A percentile compares a stretch with the other conserved stretches of the same genome.
Conservation (phyloP, 2,113 vertebrate species). For the Columba janthina region DNA sequence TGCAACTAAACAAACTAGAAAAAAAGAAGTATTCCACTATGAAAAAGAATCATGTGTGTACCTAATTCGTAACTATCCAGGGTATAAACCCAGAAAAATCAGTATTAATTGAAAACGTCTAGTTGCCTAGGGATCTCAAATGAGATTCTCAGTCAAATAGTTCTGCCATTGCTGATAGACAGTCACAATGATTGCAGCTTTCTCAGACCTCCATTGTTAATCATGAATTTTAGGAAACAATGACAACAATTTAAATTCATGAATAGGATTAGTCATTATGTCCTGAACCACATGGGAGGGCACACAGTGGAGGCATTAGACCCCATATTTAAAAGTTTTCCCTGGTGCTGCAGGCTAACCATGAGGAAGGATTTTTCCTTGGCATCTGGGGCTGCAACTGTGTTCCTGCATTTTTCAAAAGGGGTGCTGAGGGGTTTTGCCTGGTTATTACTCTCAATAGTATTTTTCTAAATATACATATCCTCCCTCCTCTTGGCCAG, state of each 20-base stretch:
- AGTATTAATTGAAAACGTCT: background rate
- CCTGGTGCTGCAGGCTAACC: background rate
- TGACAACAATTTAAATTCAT: background rate
- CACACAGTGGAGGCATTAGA: background rate
- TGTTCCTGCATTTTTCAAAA: background rate
- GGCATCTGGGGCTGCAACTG: background rate
- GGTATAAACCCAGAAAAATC: background rate
- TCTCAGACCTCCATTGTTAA: background rate
- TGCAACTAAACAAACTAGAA: background rate
- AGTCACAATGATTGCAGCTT: background rate
- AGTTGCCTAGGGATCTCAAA: background rate
- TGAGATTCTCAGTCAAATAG: background rate
- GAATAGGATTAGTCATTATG: background rate
- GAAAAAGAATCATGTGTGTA: background rate
- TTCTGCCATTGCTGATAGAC: background rate
- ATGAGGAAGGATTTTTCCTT: background rate
- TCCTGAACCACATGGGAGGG: background rate
- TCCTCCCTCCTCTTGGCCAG: background rate
- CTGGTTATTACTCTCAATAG: background rate
- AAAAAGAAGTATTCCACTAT: background rate
- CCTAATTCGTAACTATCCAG: background rate
- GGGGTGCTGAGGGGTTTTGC: background rate
- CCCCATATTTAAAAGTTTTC: accelerated
- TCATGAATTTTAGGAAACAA: background rate
- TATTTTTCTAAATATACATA: background rate